phyloP scores from a whole-genome alignment of 2,888 invertebrate species.

The Sarcophaga subvicina region DNA sequence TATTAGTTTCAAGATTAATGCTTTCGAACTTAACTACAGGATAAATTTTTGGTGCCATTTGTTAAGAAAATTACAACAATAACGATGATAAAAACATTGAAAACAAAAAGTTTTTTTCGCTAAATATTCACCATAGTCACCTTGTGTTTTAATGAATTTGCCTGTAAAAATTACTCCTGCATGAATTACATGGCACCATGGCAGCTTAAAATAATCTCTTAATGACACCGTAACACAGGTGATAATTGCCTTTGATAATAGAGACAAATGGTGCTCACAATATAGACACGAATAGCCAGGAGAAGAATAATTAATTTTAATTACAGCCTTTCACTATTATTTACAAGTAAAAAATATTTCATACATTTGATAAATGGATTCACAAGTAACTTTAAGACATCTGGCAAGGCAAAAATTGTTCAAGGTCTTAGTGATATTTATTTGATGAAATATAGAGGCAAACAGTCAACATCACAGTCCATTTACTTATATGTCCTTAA shows the following conservation, averaged over 20 bases:
- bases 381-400: too few relatives aligned
- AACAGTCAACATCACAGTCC: too few relatives aligned
- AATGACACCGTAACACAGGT: constrained; percentile 58
- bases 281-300: neutral
- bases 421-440: too few relatives aligned
- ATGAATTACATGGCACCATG: neutral
- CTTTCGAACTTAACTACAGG: constrained; percentile 29
- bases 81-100: too few relatives aligned
- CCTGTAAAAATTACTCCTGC: neutral
- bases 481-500: too few relatives aligned
- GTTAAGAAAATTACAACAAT: neutral
- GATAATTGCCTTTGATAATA: constrained; percentile 51
- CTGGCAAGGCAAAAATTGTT: too few relatives aligned
- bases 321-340: constrained; percentile 13
- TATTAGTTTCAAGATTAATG: constrained; percentile 22
- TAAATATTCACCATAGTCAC: too few relatives aligned
- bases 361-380: too few relatives aligned
- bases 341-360: constrained; percentile 5
- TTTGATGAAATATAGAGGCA: too few relatives aligned
- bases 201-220: constrained; percentile 52
- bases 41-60: constrained; percentile 13
- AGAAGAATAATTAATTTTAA: constrained; percentile 18
- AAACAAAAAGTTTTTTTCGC: too few relatives aligned
- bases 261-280: constrained; percentile 39
- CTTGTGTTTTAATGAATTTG: too few relatives aligned